A percentile compares a stretch with the other conserved stretches of the same genome.
Evolutionary conservation across 2,113 vertebrate species (phyloP).

Genomic region (Panthera leo): DNA sequence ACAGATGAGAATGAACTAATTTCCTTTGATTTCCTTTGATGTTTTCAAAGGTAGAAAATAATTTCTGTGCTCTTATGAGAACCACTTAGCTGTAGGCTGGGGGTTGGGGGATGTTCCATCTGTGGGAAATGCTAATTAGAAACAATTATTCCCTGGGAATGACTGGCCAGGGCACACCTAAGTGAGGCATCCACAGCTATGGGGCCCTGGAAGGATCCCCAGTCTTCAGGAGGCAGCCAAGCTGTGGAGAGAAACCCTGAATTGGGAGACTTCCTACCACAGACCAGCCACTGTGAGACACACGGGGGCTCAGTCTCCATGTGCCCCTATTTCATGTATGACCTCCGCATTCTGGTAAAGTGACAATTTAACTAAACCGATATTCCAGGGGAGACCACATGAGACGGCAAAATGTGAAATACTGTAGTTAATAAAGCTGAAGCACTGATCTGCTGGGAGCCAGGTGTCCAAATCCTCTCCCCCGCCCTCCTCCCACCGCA

Average conservation of each 20-base stretch:
- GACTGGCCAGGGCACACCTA: rapidly evolving
- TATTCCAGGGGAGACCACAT: not conserved
- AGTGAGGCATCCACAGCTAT: not conserved
- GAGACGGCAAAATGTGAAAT: rapidly evolving
- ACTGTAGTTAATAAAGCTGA: rapidly evolving
- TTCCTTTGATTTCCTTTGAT: constrained; percentile 67
- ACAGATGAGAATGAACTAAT: not conserved
- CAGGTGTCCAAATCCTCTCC: rapidly evolving
- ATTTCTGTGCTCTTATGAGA: constrained; percentile 53
- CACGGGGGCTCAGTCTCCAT: rapidly evolving
- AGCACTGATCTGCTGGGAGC: rapidly evolving
- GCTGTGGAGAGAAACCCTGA: not conserved
- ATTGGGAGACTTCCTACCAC: rapidly evolving
- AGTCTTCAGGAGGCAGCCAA: too few relatives aligned
- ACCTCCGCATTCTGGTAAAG: too few relatives aligned
- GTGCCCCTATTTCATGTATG: rapidly evolving
- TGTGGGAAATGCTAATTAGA: constrained; percentile 54
- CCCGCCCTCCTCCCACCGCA: rapidly evolving
- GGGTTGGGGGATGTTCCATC: not conserved
- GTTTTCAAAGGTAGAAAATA: constrained; percentile 58
- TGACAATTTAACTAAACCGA: not conserved
- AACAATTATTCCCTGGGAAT: not conserved
- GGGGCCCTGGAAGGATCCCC: rapidly evolving
- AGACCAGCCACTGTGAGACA: rapidly evolving
- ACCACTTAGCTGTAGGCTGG: constrained; percentile 47